A percentile compares a stretch with the other conserved stretches of the same genome.
These are phyloP conservation scores for Danio choprae DNA, from an alignment of 2,797 vertebrate species.

Conservation along the genomic window DNA sequence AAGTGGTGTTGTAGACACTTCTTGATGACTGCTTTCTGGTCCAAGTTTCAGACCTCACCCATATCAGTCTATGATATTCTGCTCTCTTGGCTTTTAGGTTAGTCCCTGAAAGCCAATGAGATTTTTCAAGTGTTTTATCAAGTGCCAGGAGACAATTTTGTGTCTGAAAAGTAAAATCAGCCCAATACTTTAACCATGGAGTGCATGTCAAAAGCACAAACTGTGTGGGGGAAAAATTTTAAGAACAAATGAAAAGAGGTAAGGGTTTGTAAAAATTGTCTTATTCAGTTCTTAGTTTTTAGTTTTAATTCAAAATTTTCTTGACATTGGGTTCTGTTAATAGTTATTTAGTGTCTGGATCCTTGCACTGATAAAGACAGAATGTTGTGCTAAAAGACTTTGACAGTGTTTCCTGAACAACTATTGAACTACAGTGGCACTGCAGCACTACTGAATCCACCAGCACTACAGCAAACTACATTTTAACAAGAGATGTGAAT, in stretches of 20 bases:
- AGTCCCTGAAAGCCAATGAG: background rate
- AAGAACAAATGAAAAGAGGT: background rate
- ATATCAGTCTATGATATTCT: background rate
- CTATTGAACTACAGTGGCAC: background rate
- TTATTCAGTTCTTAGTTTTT: background rate
- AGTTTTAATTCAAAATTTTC: background rate
- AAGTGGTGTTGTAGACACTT: background rate
- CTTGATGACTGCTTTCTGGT: background rate
- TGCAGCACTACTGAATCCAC: conserved; percentile 4
- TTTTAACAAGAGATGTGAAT: conserved; percentile 11
- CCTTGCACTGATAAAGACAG: conserved; percentile 1
- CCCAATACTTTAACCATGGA: background rate
- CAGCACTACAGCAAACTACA: background rate
- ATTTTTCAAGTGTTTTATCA: background rate
- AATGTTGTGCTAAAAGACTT: background rate
- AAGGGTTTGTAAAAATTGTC: background rate
- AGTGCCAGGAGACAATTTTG: background rate
- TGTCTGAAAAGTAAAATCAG: background rate
- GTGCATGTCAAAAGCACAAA: background rate
- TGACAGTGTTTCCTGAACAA: background rate
- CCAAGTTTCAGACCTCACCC: background rate
- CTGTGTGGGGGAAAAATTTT: background rate
- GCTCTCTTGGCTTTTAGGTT: background rate
- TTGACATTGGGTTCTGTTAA: background rate
- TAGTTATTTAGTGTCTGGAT: background rate